Conservation (phyloP, 2,113 vertebrate species). For the Aix galericulata region DNA sequence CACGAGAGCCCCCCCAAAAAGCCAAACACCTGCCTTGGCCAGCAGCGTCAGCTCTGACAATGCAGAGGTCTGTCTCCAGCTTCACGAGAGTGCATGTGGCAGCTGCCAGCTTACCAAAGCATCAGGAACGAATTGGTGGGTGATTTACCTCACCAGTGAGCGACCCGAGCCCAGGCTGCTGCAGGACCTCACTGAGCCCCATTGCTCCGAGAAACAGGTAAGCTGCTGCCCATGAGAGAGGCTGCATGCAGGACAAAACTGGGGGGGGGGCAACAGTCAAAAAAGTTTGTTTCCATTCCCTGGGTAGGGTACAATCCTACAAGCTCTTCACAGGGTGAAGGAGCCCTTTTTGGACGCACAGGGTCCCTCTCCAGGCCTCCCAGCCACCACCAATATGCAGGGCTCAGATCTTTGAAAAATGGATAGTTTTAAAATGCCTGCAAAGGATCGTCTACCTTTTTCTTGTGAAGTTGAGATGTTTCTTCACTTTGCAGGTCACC, state of each 20-base stretch:
- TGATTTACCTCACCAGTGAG: not conserved
- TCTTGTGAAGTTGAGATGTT: not conserved
- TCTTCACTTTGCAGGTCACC: not conserved
- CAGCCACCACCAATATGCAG: not conserved
- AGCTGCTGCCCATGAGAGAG: not conserved
- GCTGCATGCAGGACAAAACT: not conserved
- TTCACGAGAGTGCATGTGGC: not conserved
- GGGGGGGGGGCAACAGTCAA: rapidly evolving
- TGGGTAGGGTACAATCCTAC: not conserved
- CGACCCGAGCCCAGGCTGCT: not conserved
- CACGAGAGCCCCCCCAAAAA: not conserved
- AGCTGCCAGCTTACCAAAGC: not conserved
- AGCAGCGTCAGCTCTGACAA: not conserved
- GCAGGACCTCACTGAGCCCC: rapidly evolving
- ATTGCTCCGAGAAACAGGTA: not conserved
- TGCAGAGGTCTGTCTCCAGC: not conserved
- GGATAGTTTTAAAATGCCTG: not conserved
- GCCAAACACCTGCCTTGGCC: not conserved
- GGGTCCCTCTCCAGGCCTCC: not conserved
- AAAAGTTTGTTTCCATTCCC: not conserved
- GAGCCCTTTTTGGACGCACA: not conserved
- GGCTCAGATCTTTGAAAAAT: too few species aligned
- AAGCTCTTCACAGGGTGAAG: not conserved
- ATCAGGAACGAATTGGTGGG: not conserved
- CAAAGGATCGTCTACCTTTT: not conserved